Percentiles rank a stretch among this genome's conserved stretches.
Evolutionary conservation across 2,797 vertebrate species (phyloP).

Genomic region (Artibeus jamaicensis): DNA sequence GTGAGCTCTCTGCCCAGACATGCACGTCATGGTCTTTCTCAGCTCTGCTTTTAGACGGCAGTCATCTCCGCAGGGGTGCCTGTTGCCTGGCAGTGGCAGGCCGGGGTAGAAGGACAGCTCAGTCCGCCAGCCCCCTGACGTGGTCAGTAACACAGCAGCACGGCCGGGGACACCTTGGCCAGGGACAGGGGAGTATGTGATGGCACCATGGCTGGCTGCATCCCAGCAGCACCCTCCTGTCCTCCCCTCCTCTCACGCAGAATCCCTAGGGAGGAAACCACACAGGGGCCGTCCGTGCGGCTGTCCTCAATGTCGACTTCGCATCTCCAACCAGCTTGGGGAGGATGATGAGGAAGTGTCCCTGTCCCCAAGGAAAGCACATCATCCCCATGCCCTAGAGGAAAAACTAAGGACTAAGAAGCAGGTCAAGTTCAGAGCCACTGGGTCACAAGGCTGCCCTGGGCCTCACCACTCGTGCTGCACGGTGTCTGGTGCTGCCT

Average conservation of each 20-base stretch:
- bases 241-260: not conserved
- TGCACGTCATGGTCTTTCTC: rapidly evolving
- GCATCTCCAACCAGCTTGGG: not conserved
- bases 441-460: rapidly evolving
- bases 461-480: not conserved
- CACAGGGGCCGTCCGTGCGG: too few relatives aligned
- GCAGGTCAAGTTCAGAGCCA: not conserved
- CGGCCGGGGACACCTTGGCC: not conserved
- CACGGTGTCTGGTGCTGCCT: rapidly evolving
- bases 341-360: not conserved
- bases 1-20: not conserved
- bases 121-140: rapidly evolving
- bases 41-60: not conserved
- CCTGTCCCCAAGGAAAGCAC: not conserved
- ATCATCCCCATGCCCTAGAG: not conserved
- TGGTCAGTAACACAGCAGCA: not conserved
- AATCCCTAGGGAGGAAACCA: not conserved
- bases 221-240: not conserved
- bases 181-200: not conserved
- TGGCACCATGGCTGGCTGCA: rapidly evolving
- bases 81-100: not conserved
- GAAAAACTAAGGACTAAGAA: not conserved
- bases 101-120: not conserved
- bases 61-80: rapidly evolving
- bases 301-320: not conserved